These are phyloP conservation scores for Hermetia illucens DNA, from an alignment of 1,140 invertebrate species.

Conservation along the genomic window DNA sequence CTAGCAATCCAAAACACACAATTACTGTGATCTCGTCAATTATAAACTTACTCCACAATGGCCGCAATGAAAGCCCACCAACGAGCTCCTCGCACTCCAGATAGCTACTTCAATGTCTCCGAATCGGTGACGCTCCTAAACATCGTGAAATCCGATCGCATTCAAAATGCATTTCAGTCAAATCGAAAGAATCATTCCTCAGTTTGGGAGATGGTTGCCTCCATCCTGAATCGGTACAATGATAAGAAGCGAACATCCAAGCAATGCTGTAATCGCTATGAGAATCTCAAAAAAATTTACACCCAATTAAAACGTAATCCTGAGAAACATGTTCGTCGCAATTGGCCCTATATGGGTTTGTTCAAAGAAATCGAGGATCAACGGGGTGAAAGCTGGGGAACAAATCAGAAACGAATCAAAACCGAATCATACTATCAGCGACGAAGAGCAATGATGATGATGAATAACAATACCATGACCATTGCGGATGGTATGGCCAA, in stretches of 20 bases:
- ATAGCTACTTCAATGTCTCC: slow-evolving; percentile 28
- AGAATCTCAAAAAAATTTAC: slow-evolving; percentile 29
- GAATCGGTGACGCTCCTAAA: slow-evolving; percentile 26
- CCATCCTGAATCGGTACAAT: slow-evolving; percentile 27
- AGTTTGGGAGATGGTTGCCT: slow-evolving; percentile 29
- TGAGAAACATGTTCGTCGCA: slow-evolving; percentile 24
- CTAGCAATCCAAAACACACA: no score
- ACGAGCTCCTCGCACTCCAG: slow-evolving; percentile 25
- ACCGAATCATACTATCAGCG: no score
- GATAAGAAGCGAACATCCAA: slow-evolving; percentile 23
- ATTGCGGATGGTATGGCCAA: no score
- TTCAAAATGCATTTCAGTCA: slow-evolving; percentile 28
- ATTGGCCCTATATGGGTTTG: slow-evolving; percentile 29
- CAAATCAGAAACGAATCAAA: slow-evolving; percentile 24
- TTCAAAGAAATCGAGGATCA: slow-evolving; percentile 30
- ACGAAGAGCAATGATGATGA: no score
- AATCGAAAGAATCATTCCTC: slow-evolving; percentile 29
- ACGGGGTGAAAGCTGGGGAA: slow-evolving; percentile 27
- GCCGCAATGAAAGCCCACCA: no score
- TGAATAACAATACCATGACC: no score
- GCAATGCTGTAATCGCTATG: slow-evolving; percentile 28
- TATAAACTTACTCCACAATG: no score
- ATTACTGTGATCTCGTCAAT: no score
- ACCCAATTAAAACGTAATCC: slow-evolving; percentile 28
- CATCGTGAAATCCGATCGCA: slow-evolving; percentile 27